Conservation (phyloP, 2,113 vertebrate species). For the Corvus moneduloides region DNA sequence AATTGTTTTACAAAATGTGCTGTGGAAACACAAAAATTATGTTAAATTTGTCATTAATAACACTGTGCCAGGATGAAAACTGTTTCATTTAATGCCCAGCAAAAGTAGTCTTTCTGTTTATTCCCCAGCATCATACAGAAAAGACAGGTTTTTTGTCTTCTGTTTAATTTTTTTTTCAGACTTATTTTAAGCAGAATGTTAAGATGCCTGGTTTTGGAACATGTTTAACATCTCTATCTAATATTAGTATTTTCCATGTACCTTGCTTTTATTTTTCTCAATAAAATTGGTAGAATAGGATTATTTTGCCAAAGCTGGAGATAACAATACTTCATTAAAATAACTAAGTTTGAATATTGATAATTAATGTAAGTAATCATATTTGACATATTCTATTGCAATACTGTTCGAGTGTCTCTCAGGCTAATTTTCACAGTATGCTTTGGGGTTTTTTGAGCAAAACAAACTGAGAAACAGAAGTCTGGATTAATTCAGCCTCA, state of each 20-base stretch:
- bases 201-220: neutral
- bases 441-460: fast-evolving
- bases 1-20: neutral
- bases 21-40: neutral
- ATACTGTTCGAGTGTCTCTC: neutral
- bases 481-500: neutral
- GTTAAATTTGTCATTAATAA: neutral
- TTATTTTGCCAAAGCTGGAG: neutral
- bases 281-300: neutral
- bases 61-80: neutral
- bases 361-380: neutral
- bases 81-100: neutral
- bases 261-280: neutral
- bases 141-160: neutral
- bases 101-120: neutral
- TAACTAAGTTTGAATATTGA: neutral
- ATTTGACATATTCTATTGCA: neutral
- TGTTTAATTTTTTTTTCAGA: neutral
- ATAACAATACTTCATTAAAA: neutral
- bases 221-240: neutral
- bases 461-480: neutral
- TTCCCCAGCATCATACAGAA: neutral
- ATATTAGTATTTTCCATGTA: neutral
- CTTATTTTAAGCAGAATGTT: neutral
- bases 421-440: neutral